A percentile compares a stretch with the other conserved stretches of the same genome.
Evolutionary conservation across 2,888 invertebrate genomes (phyloP).

Genomic region (Carabus problematicus): DNA sequence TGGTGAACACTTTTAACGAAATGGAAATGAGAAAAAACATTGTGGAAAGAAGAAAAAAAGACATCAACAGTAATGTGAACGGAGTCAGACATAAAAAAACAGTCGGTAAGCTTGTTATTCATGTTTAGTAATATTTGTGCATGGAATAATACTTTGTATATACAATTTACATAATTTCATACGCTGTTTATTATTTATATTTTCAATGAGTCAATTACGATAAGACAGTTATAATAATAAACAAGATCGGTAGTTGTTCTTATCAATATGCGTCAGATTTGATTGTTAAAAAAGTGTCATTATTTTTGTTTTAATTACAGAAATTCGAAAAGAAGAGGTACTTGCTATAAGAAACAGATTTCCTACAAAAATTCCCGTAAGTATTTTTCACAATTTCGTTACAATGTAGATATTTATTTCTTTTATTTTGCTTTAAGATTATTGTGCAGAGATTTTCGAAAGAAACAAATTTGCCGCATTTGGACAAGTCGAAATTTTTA

Average conservation of each 20-base stretch:
- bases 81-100: constrained; percentile 48
- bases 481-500: constrained; percentile 87
- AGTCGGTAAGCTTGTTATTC: constrained; percentile 48
- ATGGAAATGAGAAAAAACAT: constrained; percentile 46
- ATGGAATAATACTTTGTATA: not conserved
- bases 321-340: constrained; percentile 76
- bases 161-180: not conserved
- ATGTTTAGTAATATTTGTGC: not conserved
- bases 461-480: constrained; percentile 75
- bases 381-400: constrained; percentile 53
- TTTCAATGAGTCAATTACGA: too few species aligned
- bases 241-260: too few species aligned
- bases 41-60: constrained; percentile 45
- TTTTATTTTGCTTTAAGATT: constrained; percentile 62
- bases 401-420: constrained; percentile 6
- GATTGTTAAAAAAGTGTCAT: constrained; percentile 7
- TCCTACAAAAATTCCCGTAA: constrained; percentile 82
- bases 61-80: constrained; percentile 51
- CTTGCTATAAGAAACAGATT: constrained; percentile 79
- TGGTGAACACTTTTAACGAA: constrained; percentile 42
- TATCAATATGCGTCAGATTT: not conserved
- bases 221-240: too few species aligned
- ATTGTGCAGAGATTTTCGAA: constrained; percentile 83
- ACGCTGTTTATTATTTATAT: too few species aligned
- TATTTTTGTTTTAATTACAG: constrained; percentile 59